These are phyloP conservation scores for Ceratotherium simum DNA, from an alignment of 2,113 vertebrate species.

Conservation along the genomic window DNA sequence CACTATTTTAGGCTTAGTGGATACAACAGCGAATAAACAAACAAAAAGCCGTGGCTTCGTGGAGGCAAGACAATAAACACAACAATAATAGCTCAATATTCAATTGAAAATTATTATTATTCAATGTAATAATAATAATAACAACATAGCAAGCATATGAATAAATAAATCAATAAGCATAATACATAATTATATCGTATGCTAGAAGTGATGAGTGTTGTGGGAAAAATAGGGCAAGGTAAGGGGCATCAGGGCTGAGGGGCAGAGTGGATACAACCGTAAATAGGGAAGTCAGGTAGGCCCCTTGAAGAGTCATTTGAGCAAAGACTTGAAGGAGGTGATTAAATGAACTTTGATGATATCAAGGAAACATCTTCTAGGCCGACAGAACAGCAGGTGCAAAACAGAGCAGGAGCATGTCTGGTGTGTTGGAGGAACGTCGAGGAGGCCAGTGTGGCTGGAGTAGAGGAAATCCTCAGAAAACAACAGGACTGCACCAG, in stretches of 20 bases:
- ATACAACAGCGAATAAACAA: not conserved
- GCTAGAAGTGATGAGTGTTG: not conserved
- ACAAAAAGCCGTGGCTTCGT: not conserved
- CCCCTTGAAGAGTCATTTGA: not conserved
- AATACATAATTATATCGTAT: not conserved
- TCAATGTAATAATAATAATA: not conserved
- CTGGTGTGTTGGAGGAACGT: no score
- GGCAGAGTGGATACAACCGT: accelerated
- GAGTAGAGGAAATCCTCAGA: not conserved
- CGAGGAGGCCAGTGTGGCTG: not conserved
- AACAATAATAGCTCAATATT: not conserved
- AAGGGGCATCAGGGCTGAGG: not conserved
- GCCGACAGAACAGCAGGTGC: not conserved
- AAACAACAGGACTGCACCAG: not conserved
- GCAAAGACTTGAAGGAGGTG: not conserved
- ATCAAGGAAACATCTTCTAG: no score
- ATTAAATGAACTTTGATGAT: not conserved
- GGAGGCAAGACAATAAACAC: not conserved
- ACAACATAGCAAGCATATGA: not conserved
- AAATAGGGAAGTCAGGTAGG: not conserved
- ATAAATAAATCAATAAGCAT: not conserved
- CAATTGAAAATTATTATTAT: not conserved
- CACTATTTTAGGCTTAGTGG: not conserved
- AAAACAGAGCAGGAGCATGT: accelerated
- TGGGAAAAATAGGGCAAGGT: not conserved